These are phyloP conservation scores for Euzetes globulus DNA, from an alignment of 2,888 invertebrate genomes.

Conservation along the genomic window DNA sequence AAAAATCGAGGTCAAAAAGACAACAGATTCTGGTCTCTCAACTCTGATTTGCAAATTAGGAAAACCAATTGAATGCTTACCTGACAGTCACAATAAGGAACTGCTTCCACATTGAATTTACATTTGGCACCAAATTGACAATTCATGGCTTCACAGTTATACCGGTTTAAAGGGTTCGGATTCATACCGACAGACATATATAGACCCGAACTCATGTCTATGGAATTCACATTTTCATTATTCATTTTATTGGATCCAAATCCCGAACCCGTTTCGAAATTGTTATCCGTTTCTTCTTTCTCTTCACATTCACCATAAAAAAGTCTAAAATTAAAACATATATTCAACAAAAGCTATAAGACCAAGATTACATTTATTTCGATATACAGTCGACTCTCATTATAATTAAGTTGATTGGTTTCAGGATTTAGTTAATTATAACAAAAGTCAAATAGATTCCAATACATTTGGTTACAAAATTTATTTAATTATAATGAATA, in stretches of 20 bases:
- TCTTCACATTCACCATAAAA: constrained; percentile 47
- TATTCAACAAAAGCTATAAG: neutral
- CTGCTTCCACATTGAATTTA: constrained; percentile 22
- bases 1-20: no score
- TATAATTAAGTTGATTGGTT: no score
- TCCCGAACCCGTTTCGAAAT: neutral
- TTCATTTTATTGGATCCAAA: neutral
- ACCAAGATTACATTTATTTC: no score
- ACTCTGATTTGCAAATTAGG: no score
- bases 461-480: no score
- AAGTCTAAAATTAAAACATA: constrained; percentile 29
- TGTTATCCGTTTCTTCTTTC: constrained; percentile 20
- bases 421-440: no score
- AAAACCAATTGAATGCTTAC: neutral
- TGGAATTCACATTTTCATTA: neutral
- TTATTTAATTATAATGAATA: no score
- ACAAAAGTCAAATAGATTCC: no score
- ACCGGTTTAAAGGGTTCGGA: neutral
- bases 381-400: no score
- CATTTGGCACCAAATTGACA: constrained; percentile 32
- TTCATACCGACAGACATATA: constrained; percentile 8
- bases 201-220: constrained; percentile 3
- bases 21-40: no score
- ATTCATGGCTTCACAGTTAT: constrained; percentile 45
- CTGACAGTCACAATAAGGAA: constrained; percentile 28